These are phyloP conservation scores for Drosophila koepferae DNA, from an alignment of 2,888 invertebrate species.

Conservation along the genomic window DNA sequence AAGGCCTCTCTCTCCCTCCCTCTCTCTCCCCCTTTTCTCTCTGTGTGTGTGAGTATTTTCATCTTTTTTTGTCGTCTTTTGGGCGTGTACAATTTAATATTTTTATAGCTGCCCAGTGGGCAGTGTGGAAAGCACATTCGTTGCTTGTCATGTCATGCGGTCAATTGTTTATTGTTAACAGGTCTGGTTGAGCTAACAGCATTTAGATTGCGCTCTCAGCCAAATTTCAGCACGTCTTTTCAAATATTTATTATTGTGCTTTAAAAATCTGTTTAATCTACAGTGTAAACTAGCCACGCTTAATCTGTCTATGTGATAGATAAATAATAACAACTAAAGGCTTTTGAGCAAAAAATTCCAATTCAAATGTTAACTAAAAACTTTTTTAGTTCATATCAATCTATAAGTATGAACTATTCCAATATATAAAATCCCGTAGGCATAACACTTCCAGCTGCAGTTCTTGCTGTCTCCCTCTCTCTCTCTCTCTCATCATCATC, in stretches of 20 bases:
- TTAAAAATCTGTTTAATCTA: conserved; percentile 3
- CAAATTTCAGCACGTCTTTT: conserved; percentile 6
- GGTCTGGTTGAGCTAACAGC: conserved; percentile 15
- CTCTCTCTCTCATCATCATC: too few relatives aligned
- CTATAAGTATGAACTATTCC: too few relatives aligned
- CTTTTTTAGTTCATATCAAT: too few relatives aligned
- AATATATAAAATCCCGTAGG: too few relatives aligned
- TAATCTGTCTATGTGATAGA: not conserved
- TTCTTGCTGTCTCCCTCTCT: too few relatives aligned
- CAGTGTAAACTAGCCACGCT: too few relatives aligned
- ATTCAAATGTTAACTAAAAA: not conserved
- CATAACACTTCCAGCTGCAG: too few relatives aligned
- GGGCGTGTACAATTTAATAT: conserved; percentile 44
- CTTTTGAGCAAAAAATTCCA: not conserved
- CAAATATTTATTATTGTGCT: conserved; percentile 26
- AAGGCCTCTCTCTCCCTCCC: not conserved
- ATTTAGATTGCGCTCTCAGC: conserved; percentile 7
- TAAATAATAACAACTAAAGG: not conserved
- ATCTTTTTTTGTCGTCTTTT: conserved; percentile 5
- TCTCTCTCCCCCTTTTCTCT: conserved; percentile 5
- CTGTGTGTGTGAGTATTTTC: conserved; percentile 7
- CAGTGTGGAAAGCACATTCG: conserved; percentile 37
- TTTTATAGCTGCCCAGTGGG: conserved; percentile 64
- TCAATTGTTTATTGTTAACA: conserved; percentile 77
- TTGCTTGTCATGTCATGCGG: conserved; percentile 69